These are phyloP conservation scores for Pelvicachromis taeniatus DNA, from an alignment of 2,113 vertebrate species.

Conservation along the genomic window DNA sequence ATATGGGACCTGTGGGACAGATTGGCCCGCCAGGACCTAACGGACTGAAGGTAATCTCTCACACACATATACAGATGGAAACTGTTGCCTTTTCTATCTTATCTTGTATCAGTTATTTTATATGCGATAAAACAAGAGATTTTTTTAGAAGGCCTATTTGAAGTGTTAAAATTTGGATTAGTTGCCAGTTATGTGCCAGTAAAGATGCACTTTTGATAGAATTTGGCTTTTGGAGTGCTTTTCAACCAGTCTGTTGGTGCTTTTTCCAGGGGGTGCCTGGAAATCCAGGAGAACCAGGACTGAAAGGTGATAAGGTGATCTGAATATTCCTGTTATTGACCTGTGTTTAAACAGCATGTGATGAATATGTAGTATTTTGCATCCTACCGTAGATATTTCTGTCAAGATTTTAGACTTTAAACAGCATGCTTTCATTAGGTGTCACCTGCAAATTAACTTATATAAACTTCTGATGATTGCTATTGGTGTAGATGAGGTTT, in stretches of 20 bases:
- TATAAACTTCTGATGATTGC: background rate
- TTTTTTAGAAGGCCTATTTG: background rate
- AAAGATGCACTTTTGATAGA: background rate
- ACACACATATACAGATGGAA: background rate
- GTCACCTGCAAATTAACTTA: background rate
- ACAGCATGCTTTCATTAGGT: conserved; percentile 21
- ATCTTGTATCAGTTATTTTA: background rate
- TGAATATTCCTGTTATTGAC: conserved; percentile 98
- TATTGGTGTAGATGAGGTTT: conserved; percentile 26
- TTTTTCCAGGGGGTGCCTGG: conserved; percentile 90
- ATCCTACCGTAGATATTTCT: background rate
- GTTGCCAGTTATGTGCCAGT: background rate
- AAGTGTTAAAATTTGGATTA: background rate
- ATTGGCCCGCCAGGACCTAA: conserved; percentile 87
- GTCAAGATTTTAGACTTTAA: background rate
- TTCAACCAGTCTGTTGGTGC: conserved; percentile 20
- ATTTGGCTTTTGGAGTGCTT: background rate
- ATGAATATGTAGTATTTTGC: conserved; percentile 50
- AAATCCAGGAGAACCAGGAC: conserved; percentile 96
- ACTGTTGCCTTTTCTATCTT: background rate
- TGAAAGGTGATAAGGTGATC: conserved; percentile 99
- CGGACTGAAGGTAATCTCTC: conserved; percentile 88
- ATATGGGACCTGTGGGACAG: conserved; percentile 86
- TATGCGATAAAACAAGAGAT: background rate
- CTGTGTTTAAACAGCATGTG: conserved; percentile 78